Conservation (phyloP, 2,888 invertebrate genomes). For the Didymodactylos carnosus region DNA sequence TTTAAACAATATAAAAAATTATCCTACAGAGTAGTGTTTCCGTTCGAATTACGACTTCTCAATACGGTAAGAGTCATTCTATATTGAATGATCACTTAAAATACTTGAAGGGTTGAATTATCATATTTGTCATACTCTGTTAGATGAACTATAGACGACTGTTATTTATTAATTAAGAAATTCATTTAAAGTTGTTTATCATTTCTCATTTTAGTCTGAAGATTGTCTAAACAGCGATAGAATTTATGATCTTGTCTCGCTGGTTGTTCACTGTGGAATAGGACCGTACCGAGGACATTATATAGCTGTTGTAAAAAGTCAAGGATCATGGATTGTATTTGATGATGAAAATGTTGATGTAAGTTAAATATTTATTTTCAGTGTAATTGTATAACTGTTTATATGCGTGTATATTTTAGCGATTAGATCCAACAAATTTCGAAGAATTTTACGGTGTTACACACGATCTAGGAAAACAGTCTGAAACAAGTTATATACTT, state of each 20-base stretch:
- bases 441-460: constrained; percentile 99
- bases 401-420: not conserved
- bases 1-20: constrained; percentile 95
- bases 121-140: too few species aligned
- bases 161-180: not conserved
- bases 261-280: constrained; percentile 97
- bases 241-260: constrained; percentile 90
- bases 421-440: constrained; percentile 38
- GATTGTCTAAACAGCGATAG: constrained; percentile 94
- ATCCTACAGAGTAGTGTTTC: constrained; percentile 94
- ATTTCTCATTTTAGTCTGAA: constrained; percentile 59
- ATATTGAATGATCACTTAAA: too few species aligned
- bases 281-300: constrained; percentile 98
- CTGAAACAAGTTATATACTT: constrained; percentile 96
- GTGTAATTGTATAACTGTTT: not conserved
- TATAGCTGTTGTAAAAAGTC: constrained; percentile 96
- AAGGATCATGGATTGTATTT: constrained; percentile 95
- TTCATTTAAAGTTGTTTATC: not conserved
- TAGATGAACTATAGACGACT: too few species aligned
- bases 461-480: constrained; percentile 92
- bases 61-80: constrained; percentile 81
- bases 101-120: too few species aligned
- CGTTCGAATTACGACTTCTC: constrained; percentile 81
- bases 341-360: constrained; percentile 99
- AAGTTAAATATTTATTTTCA: constrained; percentile 36